phyloP scores from a whole-genome alignment of 2,797 vertebrate species.

The Spinus olivaceus region DNA sequence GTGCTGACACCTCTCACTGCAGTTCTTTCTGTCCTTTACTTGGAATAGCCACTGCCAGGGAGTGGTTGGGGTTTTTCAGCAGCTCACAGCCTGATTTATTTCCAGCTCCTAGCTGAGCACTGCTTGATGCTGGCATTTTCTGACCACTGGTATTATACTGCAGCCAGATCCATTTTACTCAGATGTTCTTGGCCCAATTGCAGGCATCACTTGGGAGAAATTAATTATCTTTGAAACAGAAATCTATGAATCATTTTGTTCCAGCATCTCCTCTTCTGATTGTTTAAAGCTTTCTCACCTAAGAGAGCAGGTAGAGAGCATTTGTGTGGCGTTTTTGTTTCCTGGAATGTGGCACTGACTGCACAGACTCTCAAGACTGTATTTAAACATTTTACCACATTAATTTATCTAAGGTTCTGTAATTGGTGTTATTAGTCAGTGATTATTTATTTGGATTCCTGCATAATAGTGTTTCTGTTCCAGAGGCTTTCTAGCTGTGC shows the following conservation, averaged over 20 bases:
- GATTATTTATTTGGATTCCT: conserved; percentile 32
- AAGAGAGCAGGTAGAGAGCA: not conserved
- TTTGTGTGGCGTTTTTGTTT: not conserved
- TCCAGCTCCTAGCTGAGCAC: not conserved
- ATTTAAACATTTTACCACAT: not conserved
- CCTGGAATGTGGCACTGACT: not conserved
- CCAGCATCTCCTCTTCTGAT: not conserved
- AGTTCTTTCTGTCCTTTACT: not conserved
- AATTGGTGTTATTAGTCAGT: not conserved
- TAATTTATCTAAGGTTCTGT: conserved; percentile 7
- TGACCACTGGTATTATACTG: not conserved
- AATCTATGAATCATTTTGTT: not conserved
- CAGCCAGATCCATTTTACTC: not conserved
- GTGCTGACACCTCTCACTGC: not conserved
- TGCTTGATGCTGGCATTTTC: not conserved
- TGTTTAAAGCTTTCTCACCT: not conserved
- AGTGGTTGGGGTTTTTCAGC: not conserved
- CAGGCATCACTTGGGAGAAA: not conserved
- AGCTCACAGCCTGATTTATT: not conserved
- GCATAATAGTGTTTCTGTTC: not conserved
- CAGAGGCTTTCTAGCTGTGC: not conserved
- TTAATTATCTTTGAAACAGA: not conserved
- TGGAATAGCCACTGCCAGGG: not conserved
- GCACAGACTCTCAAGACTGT: not conserved
- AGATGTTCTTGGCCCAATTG: not conserved